A percentile compares a stretch with the other conserved stretches of the same genome.
Conservation (phyloP, 2,113 vertebrate genomes). For the Panthera uncia region DNA sequence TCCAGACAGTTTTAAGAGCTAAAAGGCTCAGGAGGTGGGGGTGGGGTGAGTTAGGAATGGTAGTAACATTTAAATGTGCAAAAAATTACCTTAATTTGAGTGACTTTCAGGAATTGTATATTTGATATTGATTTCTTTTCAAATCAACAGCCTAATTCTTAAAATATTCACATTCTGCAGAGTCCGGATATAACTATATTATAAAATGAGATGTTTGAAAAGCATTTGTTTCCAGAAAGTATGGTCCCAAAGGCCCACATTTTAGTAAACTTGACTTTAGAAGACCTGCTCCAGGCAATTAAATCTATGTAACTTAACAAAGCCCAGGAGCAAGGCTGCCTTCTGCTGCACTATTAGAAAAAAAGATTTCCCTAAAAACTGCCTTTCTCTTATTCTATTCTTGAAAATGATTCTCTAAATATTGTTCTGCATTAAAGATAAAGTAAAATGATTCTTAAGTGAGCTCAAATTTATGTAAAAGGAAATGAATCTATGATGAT, state of each 20-base stretch:
- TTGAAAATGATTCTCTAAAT: conserved; percentile 72
- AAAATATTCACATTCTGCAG: conserved; percentile 53
- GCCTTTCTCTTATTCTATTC: conserved; percentile 51
- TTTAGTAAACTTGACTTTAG: conserved; percentile 78
- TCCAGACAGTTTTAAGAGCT: conserved; percentile 70
- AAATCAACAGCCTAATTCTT: conserved; percentile 56
- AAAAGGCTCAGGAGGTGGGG: conserved; percentile 30
- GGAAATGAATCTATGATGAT: neutral
- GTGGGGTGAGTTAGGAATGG: neutral
- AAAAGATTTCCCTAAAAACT: conserved; percentile 62
- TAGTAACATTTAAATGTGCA: conserved; percentile 54
- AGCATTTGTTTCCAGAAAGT: conserved; percentile 64
- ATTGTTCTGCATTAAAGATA: conserved; percentile 44
- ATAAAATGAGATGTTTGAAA: conserved; percentile 75
- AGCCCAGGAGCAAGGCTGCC: conserved; percentile 73
- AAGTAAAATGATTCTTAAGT: conserved; percentile 20
- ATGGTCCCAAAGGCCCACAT: conserved; percentile 58
- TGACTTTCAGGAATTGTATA: conserved; percentile 54
- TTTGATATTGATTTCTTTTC: conserved; percentile 59
- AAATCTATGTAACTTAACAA: conserved; percentile 71
- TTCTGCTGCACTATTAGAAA: conserved; percentile 70
- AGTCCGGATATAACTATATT: conserved; percentile 67
- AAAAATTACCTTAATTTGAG: conserved; percentile 65
- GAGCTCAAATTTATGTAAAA: neutral
- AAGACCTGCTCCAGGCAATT: conserved; percentile 78